These are phyloP conservation scores for Cyprinodon tularosa DNA, from an alignment of 2,113 vertebrate species.

Conservation along the genomic window DNA sequence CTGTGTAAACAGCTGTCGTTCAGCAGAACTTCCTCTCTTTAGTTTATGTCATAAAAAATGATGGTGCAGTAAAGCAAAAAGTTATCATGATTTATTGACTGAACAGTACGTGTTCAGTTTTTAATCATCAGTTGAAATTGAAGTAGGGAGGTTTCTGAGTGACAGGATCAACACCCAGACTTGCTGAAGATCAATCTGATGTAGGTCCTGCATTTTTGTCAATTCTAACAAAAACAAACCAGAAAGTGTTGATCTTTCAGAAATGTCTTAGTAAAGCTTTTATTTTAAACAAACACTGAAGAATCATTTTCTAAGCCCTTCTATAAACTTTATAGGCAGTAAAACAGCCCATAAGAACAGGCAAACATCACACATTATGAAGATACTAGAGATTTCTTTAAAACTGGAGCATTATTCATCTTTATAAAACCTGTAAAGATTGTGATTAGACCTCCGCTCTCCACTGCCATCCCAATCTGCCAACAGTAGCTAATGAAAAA, in stretches of 20 bases:
- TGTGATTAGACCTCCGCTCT: neutral
- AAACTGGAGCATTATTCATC: constrained; percentile 23
- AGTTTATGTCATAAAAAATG: too few species aligned
- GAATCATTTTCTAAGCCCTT: too few species aligned
- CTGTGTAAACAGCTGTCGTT: neutral
- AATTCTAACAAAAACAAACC: too few species aligned
- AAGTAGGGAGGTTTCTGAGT: neutral
- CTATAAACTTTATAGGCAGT: neutral
- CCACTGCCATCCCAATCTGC: constrained; percentile 36
- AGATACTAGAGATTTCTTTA: constrained; percentile 5
- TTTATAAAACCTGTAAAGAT: constrained; percentile 17
- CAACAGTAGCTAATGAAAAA: constrained; percentile 86
- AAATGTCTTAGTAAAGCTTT: too few species aligned
- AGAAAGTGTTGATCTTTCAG: too few species aligned
- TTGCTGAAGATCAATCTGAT: neutral
- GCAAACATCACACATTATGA: constrained; percentile 2
- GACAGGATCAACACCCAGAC: neutral
- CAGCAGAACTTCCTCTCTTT: too few species aligned
- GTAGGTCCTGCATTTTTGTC: neutral
- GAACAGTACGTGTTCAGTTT: neutral
- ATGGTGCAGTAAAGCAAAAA: too few species aligned
- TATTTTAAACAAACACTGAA: too few species aligned
- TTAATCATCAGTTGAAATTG: neutral
- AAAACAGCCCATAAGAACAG: neutral
- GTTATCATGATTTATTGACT: neutral